phyloP scores from a whole-genome alignment of 2,113 vertebrate genomes.

The Raja brachyura region DNA sequence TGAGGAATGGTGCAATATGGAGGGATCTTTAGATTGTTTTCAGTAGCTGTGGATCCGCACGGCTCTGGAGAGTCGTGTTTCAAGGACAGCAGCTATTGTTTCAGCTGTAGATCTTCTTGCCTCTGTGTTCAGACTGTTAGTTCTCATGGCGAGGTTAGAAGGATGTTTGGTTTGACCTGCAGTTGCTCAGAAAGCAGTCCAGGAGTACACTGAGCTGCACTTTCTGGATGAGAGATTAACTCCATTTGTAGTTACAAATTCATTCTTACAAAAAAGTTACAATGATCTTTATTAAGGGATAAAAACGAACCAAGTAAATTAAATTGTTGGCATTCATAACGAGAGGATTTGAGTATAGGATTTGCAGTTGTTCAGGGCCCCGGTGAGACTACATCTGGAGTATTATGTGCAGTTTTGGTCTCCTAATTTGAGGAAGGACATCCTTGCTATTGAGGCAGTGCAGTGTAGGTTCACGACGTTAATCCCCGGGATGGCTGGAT shows the following conservation, averaged over 20 bases:
- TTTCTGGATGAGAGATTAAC: neutral
- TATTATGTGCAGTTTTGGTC: too few relatives aligned
- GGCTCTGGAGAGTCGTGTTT: conserved; percentile 8
- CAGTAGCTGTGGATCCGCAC: neutral
- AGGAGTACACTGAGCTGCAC: neutral
- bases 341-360: too few relatives aligned
- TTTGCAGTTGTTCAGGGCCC: too few relatives aligned
- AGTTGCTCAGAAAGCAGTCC: neutral
- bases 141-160: neutral
- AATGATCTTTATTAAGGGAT: neutral
- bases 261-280: conserved; percentile 24
- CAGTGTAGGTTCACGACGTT: too few relatives aligned
- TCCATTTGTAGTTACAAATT: conserved; percentile 10
- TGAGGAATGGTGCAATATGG: too few relatives aligned
- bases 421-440: too few relatives aligned
- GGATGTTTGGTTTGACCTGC: conserved; percentile 1
- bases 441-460: too few relatives aligned
- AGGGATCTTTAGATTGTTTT: neutral
- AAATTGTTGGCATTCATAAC: neutral
- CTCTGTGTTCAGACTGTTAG: conserved; percentile 29
- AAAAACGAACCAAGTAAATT: conserved; percentile 6
- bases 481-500: too few relatives aligned
- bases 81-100: conserved; percentile 52
- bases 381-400: too few relatives aligned
- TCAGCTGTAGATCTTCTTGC: conserved; percentile 53